These are phyloP conservation scores for Pituophis catenifer DNA, from an alignment of 2,113 vertebrate genomes.

Conservation along the genomic window DNA sequence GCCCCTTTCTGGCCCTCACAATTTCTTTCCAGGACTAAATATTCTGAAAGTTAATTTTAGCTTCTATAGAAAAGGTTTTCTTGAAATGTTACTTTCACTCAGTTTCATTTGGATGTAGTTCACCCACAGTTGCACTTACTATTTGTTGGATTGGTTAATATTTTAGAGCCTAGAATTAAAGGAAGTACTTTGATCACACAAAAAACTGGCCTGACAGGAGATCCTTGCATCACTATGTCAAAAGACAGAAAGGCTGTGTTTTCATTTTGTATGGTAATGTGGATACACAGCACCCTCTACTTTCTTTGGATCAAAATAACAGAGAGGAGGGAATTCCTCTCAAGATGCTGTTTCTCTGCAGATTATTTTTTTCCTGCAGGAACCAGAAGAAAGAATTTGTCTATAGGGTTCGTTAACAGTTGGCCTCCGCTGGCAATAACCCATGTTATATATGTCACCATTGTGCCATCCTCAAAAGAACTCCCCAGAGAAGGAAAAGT, in stretches of 20 bases:
- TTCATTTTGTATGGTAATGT: constrained; percentile 60
- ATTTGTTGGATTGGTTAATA: neutral
- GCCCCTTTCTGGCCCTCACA: neutral
- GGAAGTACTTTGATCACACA: neutral
- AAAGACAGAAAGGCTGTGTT: constrained; percentile 23
- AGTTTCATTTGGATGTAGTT: neutral
- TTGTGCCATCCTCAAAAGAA: constrained; percentile 92
- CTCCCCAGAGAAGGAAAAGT: constrained; percentile 83
- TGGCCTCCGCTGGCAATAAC: constrained; percentile 88
- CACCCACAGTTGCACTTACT: neutral
- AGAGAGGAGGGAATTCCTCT: constrained; percentile 45
- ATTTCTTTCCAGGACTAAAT: neutral
- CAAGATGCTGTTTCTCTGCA: constrained; percentile 62
- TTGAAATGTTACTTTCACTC: neutral
- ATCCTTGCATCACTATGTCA: constrained; percentile 22
- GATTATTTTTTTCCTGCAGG: constrained; percentile 73
- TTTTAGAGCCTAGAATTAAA: neutral
- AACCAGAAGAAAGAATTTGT: constrained; percentile 84
- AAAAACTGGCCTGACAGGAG: neutral
- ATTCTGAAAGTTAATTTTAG: neutral
- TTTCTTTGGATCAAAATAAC: constrained; percentile 78
- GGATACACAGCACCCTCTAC: constrained; percentile 90
- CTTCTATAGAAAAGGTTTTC: neutral
- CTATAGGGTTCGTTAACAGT: constrained; percentile 91
- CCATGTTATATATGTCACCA: constrained; percentile 91